Evolutionary conservation across 2,797 vertebrate genomes (phyloP).

Genomic region (Dendrocincla tyrannina): DNA sequence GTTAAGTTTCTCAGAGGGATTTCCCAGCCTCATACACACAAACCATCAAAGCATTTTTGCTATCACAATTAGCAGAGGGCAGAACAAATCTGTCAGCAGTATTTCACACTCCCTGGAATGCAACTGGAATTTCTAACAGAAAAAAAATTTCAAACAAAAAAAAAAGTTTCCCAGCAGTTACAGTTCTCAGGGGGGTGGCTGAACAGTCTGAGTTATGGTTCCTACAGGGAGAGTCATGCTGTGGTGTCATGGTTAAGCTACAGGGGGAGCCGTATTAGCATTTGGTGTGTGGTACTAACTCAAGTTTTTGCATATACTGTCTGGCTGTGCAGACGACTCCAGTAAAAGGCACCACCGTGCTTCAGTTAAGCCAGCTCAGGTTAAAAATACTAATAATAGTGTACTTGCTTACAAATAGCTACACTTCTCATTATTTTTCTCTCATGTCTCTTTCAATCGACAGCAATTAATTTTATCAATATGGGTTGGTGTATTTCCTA

Average conservation of each 20-base stretch:
- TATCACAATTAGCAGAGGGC: neutral
- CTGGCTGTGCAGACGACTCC: neutral
- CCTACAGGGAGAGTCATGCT: neutral
- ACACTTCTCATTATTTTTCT: neutral
- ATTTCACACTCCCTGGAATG: neutral
- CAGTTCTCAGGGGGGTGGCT: neutral
- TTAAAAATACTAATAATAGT: neutral
- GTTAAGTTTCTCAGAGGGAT: neutral
- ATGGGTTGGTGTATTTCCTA: neutral
- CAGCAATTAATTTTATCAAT: neutral
- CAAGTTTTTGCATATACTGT: neutral
- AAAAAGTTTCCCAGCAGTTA: neutral
- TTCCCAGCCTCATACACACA: neutral
- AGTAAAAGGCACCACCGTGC: neutral
- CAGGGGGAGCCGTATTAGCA: neutral
- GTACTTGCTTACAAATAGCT: neutral
- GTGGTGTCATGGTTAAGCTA: neutral
- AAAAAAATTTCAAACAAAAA: neutral
- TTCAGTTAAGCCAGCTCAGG: neutral
- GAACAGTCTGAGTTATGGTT: neutral
- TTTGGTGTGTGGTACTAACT: neutral
- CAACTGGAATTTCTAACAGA: neutral
- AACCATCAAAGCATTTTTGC: neutral
- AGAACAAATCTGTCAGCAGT: neutral
- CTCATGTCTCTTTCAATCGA: neutral